These are phyloP conservation scores for Poecilia picta DNA, from an alignment of 2,797 vertebrate genomes.

Conservation along the genomic window DNA sequence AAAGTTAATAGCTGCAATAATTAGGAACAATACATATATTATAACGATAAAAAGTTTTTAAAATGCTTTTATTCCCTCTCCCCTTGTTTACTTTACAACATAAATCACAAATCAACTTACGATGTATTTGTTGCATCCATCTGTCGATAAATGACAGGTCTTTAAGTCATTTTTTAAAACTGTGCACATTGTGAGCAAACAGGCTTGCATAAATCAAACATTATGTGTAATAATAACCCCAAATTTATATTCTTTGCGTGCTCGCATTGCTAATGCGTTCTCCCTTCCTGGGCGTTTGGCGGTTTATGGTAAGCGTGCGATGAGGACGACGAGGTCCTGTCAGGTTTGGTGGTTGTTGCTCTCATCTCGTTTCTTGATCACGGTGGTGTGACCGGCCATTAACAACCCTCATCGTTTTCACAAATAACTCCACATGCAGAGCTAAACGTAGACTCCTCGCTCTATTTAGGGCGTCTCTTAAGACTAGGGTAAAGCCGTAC, in stretches of 20 bases:
- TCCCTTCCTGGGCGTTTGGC: slow-evolving; percentile 55
- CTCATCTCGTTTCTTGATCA: slow-evolving; percentile 71
- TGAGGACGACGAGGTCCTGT: slow-evolving; percentile 64
- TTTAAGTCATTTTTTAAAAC: slow-evolving; percentile 15
- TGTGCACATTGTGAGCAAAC: slow-evolving; percentile 19
- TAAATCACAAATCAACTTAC: neutral
- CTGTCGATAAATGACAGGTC: slow-evolving; percentile 8
- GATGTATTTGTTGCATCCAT: neutral
- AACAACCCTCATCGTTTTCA: slow-evolving; percentile 26
- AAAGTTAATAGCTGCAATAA: neutral
- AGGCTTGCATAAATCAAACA: slow-evolving; percentile 43
- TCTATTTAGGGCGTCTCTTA: slow-evolving; percentile 39
- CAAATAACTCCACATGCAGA: slow-evolving; percentile 42
- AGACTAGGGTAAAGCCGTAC: slow-evolving; percentile 4
- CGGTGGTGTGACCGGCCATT: slow-evolving; percentile 50
- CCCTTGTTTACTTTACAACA: neutral
- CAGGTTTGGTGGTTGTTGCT: slow-evolving; percentile 67
- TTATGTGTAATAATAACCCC: slow-evolving; percentile 52
- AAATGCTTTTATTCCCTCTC: neutral
- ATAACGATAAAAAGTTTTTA: neutral
- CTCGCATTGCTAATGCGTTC: slow-evolving; percentile 55
- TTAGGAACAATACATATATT: neutral
- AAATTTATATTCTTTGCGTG: slow-evolving; percentile 34
- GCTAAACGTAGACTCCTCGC: slow-evolving; percentile 61
- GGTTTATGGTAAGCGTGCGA: slow-evolving; percentile 59